These are phyloP conservation scores for Diachrysia chrysitis DNA, from an alignment of 2,888 invertebrate species.

Conservation along the genomic window DNA sequence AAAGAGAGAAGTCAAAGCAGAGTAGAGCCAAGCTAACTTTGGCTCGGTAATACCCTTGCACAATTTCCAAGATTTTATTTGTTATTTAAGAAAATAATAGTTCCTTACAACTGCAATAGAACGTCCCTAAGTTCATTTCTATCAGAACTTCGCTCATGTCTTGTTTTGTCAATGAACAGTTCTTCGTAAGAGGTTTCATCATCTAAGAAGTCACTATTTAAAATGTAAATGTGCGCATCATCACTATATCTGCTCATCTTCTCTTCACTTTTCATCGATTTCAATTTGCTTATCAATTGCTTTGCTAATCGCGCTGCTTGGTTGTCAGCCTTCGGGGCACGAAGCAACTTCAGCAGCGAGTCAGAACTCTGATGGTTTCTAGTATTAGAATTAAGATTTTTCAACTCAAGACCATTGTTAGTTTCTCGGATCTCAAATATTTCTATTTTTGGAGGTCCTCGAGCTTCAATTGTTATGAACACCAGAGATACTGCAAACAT, in stretches of 20 bases:
- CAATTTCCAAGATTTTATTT: too few species aligned
- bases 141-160: slow-evolving; percentile 7
- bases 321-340: background rate
- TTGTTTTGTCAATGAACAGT: slow-evolving; percentile 36
- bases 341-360: slow-evolving; percentile 20
- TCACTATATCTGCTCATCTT: slow-evolving; percentile 6
- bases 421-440: slow-evolving; percentile 50
- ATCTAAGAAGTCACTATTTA: slow-evolving; percentile 21
- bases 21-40: too few species aligned
- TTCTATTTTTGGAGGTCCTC: slow-evolving; percentile 41
- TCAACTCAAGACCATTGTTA: slow-evolving; percentile 29
- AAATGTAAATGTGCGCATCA: slow-evolving; percentile 29
- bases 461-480: slow-evolving; percentile 23
- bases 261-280: slow-evolving; percentile 10
- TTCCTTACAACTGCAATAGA: slow-evolving; percentile 32
- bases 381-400: slow-evolving; percentile 28
- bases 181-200: slow-evolving; percentile 1
- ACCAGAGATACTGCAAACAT: slow-evolving; percentile 39
- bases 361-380: background rate
- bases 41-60: too few species aligned
- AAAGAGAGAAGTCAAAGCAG: too few species aligned
- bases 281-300: slow-evolving; percentile 22
- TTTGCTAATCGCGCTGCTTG: background rate
- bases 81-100: too few species aligned
- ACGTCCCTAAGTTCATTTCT: slow-evolving; percentile 7